Conservation (phyloP, 2,113 vertebrate genomes). For the Vimba vimba region DNA sequence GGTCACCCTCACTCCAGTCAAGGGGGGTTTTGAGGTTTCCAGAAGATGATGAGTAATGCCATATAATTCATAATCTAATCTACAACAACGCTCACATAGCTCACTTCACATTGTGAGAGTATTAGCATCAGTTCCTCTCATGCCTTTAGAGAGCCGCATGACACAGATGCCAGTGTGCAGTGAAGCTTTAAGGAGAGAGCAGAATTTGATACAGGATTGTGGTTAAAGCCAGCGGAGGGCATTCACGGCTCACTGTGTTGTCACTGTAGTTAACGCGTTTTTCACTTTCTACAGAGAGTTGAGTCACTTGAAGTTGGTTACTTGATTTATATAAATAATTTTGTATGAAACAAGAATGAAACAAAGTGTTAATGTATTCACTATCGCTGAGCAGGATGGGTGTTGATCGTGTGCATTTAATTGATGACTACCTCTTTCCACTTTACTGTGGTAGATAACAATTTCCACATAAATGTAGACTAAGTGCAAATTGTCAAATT, state of each 20-base stretch:
- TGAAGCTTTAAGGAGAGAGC: slow-evolving; percentile 25
- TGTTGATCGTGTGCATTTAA: not conserved
- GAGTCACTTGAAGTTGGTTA: not conserved
- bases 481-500: not conserved
- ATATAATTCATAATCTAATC: slow-evolving; percentile 35
- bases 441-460: not conserved
- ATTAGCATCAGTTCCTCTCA: slow-evolving; percentile 30
- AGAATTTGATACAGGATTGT: slow-evolving; percentile 41
- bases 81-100: slow-evolving; percentile 4
- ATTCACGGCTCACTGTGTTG: slow-evolving; percentile 5
- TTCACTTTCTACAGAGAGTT: not conserved
- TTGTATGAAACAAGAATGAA: not conserved
- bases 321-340: slow-evolving; percentile 15
- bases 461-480: not conserved
- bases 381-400: not conserved
- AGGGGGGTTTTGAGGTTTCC: slow-evolving; percentile 18
- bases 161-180: slow-evolving; percentile 37
- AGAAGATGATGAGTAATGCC: slow-evolving; percentile 15
- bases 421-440: not conserved
- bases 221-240: slow-evolving; percentile 27
- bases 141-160: slow-evolving; percentile 40
- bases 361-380: not conserved
- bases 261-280: slow-evolving; percentile 56
- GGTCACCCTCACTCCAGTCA: not conserved
- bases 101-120: slow-evolving; percentile 21